phyloP scores from a whole-genome alignment of 2,113 vertebrate species.

The Buteo buteo region DNA sequence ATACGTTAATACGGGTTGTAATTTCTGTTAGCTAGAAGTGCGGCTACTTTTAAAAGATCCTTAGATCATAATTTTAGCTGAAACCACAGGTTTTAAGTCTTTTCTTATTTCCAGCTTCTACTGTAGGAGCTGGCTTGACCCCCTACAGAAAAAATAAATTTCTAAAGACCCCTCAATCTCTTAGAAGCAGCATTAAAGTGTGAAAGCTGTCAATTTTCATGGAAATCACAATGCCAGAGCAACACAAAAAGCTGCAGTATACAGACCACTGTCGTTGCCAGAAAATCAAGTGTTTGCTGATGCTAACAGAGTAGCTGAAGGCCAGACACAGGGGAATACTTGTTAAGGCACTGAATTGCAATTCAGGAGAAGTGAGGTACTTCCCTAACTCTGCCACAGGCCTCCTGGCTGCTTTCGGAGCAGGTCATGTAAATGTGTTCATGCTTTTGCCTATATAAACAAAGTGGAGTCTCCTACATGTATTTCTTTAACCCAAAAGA shows the following conservation, averaged over 20 bases:
- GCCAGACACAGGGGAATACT: background rate
- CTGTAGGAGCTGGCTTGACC: background rate
- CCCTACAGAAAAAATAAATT: background rate
- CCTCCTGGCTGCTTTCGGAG: background rate
- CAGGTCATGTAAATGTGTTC: background rate
- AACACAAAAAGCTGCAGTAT: slow-evolving; percentile 28
- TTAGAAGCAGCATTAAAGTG: background rate
- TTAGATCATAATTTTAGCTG: background rate
- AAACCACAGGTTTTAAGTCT: background rate
- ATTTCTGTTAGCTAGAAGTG: background rate
- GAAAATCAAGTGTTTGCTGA: slow-evolving; percentile 38
- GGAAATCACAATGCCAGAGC: background rate
- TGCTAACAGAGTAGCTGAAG: slow-evolving; percentile 11
- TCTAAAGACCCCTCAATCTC: background rate
- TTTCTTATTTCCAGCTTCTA: background rate
- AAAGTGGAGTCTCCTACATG: background rate
- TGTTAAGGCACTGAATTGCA: background rate
- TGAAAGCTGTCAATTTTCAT: slow-evolving; percentile 39
- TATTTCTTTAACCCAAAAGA: background rate
- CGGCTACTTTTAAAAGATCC: background rate
- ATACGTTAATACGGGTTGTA: background rate
- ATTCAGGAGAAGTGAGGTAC: background rate
- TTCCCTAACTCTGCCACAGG: background rate
- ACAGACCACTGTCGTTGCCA: background rate
- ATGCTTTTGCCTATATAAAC: background rate